A percentile compares a stretch with the other conserved stretches of the same genome.
Evolutionary conservation across 2,797 vertebrate species (phyloP).

Genomic region (Babyrousa celebensis): DNA sequence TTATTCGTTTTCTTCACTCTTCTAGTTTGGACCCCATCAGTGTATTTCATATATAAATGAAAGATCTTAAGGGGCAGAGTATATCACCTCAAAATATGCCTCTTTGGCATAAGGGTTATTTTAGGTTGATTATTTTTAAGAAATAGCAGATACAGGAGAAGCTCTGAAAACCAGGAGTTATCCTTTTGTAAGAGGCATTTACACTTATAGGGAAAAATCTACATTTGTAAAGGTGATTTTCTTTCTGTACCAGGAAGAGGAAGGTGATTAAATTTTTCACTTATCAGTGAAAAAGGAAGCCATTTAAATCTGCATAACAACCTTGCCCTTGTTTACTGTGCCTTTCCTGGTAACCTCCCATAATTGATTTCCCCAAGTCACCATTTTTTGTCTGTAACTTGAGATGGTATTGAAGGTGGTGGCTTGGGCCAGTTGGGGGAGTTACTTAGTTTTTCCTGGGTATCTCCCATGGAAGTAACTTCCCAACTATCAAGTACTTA

Average conservation of each 20-base stretch:
- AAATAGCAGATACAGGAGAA: background rate
- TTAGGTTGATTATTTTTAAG: background rate
- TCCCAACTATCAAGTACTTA: background rate
- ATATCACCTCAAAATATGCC: background rate
- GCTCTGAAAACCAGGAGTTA: slow-evolving; percentile 9
- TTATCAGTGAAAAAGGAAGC: background rate
- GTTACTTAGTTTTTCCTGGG: slow-evolving; percentile 13
- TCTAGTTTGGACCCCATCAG: background rate
- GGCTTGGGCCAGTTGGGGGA: background rate
- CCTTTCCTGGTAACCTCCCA: background rate
- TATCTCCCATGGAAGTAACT: background rate
- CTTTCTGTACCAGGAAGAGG: background rate
- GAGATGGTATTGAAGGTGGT: background rate
- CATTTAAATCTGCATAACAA: background rate
- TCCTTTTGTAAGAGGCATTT: background rate
- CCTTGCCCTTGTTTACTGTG: background rate
- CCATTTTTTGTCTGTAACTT: slow-evolving; percentile 1
- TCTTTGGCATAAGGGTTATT: background rate
- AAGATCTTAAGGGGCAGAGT: background rate
- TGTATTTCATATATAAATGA: slow-evolving; percentile 47
- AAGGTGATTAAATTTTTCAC: background rate
- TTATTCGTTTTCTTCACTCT: background rate
- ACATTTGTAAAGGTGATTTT: slow-evolving; percentile 6
- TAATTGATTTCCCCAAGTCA: background rate
- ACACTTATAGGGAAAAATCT: background rate